Conservation (phyloP, 2,888 invertebrate species). For the Ormyrus pomaceus region DNA sequence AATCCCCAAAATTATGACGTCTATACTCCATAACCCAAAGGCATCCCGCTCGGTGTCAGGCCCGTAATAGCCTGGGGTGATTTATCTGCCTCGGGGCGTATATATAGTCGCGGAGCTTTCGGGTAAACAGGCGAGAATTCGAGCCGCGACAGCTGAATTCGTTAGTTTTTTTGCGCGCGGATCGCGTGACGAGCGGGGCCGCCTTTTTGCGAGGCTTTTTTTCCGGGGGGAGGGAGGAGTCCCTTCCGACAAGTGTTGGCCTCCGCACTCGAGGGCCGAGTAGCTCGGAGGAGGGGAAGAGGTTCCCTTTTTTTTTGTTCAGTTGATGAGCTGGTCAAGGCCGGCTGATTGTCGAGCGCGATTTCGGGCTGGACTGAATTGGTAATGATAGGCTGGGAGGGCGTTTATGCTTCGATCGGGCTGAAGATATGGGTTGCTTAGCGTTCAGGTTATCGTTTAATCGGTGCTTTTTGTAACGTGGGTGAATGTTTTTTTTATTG, state of each 20-base stretch:
- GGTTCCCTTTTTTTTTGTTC: neutral
- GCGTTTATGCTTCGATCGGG: neutral
- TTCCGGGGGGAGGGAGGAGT: neutral
- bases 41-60: too few species aligned
- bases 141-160: too few species aligned
- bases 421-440: neutral
- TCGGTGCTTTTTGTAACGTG: too few species aligned
- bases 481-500: too few species aligned
- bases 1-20: too few species aligned
- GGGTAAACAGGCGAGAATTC: too few species aligned
- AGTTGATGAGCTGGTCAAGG: neutral
- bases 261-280: conserved; percentile 1
- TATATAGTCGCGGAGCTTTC: too few species aligned
- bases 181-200: neutral
- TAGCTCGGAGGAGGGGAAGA: neutral
- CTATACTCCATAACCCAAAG: too few species aligned
- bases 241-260: conserved; percentile 15
- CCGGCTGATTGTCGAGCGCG: conserved; percentile 2
- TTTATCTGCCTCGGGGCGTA: too few species aligned
- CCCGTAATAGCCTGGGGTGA: too few species aligned
- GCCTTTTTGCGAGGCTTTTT: neutral
- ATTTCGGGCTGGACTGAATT: neutral
- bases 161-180: neutral
- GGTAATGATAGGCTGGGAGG: neutral
- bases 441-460: neutral